Evolutionary conservation across 2,797 vertebrate genomes (phyloP).

Genomic region (Mycteria americana): DNA sequence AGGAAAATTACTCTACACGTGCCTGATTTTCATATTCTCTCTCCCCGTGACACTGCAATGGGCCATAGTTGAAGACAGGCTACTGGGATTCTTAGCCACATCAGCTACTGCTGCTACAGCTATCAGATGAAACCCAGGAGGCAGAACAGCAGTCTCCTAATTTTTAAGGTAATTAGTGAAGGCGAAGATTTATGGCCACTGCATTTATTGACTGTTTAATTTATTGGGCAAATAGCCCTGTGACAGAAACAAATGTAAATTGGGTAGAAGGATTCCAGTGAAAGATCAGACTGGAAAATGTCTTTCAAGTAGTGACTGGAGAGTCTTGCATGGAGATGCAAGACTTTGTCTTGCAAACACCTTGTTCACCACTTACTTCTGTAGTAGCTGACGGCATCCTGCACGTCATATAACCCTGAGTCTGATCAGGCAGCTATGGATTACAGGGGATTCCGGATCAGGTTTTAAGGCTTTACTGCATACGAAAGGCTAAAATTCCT

Average conservation of each 20-base stretch:
- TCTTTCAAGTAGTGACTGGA: neutral
- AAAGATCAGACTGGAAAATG: neutral
- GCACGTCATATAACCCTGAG: neutral
- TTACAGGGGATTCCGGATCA: neutral
- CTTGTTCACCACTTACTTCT: neutral
- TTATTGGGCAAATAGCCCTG: neutral
- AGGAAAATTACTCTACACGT: neutral
- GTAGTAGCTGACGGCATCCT: neutral
- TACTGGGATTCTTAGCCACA: neutral
- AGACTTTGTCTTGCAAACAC: neutral
- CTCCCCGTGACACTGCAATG: neutral
- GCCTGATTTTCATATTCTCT: neutral
- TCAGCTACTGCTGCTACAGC: neutral
- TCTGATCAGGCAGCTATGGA: neutral
- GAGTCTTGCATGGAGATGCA: neutral
- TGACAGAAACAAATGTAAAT: neutral
- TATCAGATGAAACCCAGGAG: neutral
- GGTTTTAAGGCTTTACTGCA: neutral
- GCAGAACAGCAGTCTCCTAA: neutral
- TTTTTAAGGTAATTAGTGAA: conserved; percentile 25
- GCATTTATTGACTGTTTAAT: neutral
- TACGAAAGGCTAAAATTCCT: neutral
- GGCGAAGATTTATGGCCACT: neutral
- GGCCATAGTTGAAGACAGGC: neutral
- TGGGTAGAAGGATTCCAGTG: neutral